These are phyloP conservation scores for Vombatus ursinus DNA, from an alignment of 2,113 vertebrate genomes.

Conservation along the genomic window DNA sequence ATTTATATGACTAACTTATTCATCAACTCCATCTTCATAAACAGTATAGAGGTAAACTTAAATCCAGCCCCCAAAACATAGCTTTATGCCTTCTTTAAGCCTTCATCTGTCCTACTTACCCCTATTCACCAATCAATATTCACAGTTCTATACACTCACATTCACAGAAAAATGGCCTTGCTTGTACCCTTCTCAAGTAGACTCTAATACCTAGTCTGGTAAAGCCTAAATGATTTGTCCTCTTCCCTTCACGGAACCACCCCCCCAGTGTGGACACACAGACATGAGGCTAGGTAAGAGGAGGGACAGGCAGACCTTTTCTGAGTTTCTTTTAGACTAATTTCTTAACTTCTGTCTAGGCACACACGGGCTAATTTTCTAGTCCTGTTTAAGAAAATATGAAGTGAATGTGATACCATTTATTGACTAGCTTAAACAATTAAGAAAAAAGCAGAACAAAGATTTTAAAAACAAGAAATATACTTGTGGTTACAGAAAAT, in stretches of 20 bases:
- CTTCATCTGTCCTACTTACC: background rate
- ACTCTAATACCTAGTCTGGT: background rate
- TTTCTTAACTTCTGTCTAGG: background rate
- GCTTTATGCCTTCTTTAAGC: background rate
- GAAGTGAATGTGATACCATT: background rate
- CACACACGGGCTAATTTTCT: background rate
- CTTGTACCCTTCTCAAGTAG: background rate
- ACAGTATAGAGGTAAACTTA: background rate
- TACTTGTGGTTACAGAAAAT: background rate
- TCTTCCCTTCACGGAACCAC: background rate
- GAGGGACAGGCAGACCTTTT: background rate
- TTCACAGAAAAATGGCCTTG: background rate
- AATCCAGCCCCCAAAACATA: background rate
- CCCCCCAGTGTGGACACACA: background rate
- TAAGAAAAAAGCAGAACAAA: background rate
- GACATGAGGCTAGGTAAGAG: background rate
- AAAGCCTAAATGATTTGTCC: background rate
- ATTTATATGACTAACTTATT: background rate
- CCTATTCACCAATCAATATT: background rate
- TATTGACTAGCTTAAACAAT: background rate
- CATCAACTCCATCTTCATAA: background rate
- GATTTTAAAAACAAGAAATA: background rate
- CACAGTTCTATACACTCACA: background rate
- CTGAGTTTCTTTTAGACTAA: background rate
- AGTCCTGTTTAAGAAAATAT: background rate